Evolutionary conservation across 1,140 invertebrate genomes (phyloP).

Genomic region (Neodiprion fabricii): DNA sequence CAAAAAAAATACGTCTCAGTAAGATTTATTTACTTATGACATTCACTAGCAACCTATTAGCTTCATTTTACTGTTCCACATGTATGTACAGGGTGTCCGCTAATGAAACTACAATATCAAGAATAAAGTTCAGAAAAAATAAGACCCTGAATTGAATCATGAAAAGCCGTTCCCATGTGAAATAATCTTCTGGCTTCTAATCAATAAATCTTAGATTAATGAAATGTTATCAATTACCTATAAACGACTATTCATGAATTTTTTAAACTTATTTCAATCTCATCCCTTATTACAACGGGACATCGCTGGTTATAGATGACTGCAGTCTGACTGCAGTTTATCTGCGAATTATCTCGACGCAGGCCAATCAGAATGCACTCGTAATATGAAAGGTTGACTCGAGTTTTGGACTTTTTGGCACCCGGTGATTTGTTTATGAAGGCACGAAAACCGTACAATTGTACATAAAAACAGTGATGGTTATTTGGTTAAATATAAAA

Average conservation of each 20-base stretch:
- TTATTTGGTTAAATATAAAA: constrained; percentile 23
- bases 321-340: neutral
- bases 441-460: neutral
- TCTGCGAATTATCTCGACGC: neutral
- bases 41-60: too few species aligned
- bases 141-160: too few species aligned
- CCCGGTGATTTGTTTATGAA: constrained; percentile 19
- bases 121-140: too few species aligned
- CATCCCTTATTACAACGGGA: neutral
- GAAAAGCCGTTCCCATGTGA: too few species aligned
- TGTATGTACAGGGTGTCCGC: too few species aligned
- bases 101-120: too few species aligned
- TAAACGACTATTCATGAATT: neutral
- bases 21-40: too few species aligned
- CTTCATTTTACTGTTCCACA: too few species aligned
- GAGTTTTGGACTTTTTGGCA: neutral
- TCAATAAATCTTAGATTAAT: too few species aligned
- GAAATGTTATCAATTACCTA: too few species aligned
- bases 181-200: too few species aligned
- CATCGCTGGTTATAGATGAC: neutral
- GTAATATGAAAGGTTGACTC: neutral
- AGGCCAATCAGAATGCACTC: neutral
- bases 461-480: neutral
- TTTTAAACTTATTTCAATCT: neutral
- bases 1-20: too few species aligned